Percentiles rank a stretch among this genome's conserved stretches.
phyloP scores from a whole-genome alignment of 2,113 vertebrate genomes.

The Campylorhamphus procurvoides region DNA sequence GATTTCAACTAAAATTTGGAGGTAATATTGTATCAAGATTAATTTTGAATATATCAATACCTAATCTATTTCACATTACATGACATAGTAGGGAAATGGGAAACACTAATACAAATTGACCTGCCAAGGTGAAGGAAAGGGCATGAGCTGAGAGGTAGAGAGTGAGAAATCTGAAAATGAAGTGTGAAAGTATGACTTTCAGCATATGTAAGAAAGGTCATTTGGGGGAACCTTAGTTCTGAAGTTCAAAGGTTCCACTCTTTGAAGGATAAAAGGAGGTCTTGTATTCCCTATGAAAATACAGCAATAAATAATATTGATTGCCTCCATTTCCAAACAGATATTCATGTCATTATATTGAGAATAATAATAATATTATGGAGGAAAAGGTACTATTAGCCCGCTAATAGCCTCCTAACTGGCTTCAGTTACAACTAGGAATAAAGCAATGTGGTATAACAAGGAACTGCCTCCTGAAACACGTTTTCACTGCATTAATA shows the following conservation, averaged over 20 bases:
- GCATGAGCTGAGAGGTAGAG: background rate
- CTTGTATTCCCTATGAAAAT: background rate
- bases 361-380: slow-evolving; percentile 8
- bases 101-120: background rate
- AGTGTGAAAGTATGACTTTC: background rate
- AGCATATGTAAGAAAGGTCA: background rate
- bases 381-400: background rate
- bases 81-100: background rate
- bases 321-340: background rate
- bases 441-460: background rate
- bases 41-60: background rate
- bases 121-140: background rate
- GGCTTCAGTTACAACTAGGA: slow-evolving; percentile 14
- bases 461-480: slow-evolving; percentile 32
- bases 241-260: background rate
- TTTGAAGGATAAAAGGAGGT: background rate
- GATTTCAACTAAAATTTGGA: background rate
- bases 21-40: background rate
- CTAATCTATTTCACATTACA: background rate
- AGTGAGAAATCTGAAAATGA: background rate
- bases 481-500: slow-evolving; percentile 3
- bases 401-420: background rate
- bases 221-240: background rate
- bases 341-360: slow-evolving; percentile 27
- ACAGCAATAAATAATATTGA: slow-evolving; percentile 8